Percentiles rank a stretch among this genome's conserved stretches.
Conservation (phyloP, 2,113 vertebrate species). For the Eolophus roseicapilla region DNA sequence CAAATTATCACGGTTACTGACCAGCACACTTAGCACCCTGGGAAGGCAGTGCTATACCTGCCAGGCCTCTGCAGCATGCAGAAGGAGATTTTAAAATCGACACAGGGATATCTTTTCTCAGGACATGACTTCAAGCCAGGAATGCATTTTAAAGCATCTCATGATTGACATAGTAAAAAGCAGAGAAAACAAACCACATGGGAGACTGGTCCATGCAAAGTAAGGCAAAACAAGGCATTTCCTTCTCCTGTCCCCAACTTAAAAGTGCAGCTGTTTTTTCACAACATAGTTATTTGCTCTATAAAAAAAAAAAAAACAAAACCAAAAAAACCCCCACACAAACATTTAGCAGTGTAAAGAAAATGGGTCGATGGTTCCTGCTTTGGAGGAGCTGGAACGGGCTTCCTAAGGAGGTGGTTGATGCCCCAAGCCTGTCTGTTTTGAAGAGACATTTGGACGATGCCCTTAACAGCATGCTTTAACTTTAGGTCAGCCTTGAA, state of each 20-base stretch:
- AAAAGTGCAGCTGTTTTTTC: rapidly evolving
- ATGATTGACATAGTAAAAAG: not conserved
- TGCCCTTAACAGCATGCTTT: rapidly evolving
- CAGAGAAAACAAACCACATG: not conserved
- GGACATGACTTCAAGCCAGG: not conserved
- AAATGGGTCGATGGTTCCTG: not conserved
- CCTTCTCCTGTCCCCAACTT: not conserved
- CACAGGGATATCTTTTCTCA: not conserved
- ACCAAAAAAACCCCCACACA: not conserved
- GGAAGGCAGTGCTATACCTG: not conserved
- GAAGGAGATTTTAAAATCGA: not conserved
- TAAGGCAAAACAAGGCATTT: rapidly evolving
- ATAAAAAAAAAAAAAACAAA: not conserved
- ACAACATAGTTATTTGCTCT: not conserved
- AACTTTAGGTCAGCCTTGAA: not conserved
- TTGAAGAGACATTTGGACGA: not conserved
- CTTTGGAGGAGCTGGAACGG: not conserved
- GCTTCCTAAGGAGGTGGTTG: rapidly evolving
- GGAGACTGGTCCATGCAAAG: not conserved
- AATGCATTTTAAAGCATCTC: not conserved
- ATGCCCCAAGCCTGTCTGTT: not conserved
- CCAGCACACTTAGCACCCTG: not conserved
- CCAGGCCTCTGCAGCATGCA: not conserved
- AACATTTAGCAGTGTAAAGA: not conserved
- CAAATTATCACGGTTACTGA: not conserved